Conservation (phyloP, 2,888 invertebrate species). For the Eristalinus sepulchralis region DNA sequence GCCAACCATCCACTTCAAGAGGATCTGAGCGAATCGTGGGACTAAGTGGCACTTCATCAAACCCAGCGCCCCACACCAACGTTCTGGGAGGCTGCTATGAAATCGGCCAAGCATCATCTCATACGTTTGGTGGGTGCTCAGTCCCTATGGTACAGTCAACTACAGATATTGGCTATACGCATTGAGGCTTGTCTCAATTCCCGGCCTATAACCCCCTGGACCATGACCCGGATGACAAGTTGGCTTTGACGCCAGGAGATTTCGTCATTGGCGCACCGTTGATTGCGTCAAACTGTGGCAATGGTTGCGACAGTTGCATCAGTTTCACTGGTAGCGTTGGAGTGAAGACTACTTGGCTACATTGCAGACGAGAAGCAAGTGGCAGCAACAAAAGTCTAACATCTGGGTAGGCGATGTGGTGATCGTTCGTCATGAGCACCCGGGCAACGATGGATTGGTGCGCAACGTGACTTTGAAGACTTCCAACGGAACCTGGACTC, state of each 20-base stretch:
- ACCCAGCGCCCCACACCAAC: no score
- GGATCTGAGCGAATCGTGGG: no score
- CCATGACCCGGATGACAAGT: no score
- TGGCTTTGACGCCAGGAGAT: slow-evolving; percentile 53
- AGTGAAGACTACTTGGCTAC: slow-evolving; percentile 28
- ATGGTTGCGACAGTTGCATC: slow-evolving; percentile 47
- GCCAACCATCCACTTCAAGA: no score
- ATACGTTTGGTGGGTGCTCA: no score
- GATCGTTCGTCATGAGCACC: slow-evolving; percentile 13
- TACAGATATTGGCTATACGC: no score
- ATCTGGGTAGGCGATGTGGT: not conserved
- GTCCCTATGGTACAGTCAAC: no score
- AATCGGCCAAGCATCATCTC: no score
- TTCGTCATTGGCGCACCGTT: slow-evolving; percentile 50
- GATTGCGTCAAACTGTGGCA: slow-evolving; percentile 4
- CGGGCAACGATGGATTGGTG: slow-evolving; percentile 9
- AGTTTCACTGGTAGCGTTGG: slow-evolving; percentile 50
- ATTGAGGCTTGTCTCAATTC: no score
- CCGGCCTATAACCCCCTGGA: no score
- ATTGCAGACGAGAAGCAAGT: slow-evolving; percentile 31
- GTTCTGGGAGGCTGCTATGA: no score
- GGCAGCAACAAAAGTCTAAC: slow-evolving; percentile 2
- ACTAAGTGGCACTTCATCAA: no score
- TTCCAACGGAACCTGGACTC: not conserved
- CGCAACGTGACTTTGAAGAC: not conserved